phyloP scores from a whole-genome alignment of 2,888 invertebrate genomes.

The Ischnura elegans region DNA sequence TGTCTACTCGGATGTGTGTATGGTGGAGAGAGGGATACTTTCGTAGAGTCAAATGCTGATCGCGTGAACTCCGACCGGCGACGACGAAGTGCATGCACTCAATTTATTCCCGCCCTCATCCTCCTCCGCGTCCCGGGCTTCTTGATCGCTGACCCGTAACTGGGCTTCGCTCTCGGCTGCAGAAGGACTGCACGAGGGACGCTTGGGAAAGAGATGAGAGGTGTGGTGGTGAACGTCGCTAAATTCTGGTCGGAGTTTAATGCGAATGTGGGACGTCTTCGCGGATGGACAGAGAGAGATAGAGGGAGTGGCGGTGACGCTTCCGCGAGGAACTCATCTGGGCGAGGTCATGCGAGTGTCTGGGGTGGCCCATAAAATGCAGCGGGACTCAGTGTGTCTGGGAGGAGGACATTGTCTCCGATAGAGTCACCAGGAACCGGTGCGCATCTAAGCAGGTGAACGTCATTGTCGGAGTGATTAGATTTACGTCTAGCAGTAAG shows the following conservation, averaged over 20 bases:
- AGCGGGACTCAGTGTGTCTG: neutral
- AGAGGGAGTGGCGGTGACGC: neutral
- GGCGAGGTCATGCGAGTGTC: neutral
- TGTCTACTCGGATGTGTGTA: neutral
- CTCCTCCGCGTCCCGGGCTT: neutral
- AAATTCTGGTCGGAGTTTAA: neutral
- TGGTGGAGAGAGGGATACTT: neutral
- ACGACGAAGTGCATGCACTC: neutral
- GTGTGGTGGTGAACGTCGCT: neutral
- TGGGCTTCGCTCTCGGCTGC: neutral
- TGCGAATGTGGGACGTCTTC: neutral
- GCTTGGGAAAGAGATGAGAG: neutral
- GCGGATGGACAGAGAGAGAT: neutral
- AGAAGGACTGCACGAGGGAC: neutral
- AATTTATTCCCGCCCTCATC: neutral
- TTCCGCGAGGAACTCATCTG: neutral
- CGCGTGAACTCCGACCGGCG: neutral
- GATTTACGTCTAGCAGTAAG: too few relatives aligned
- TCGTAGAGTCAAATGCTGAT: neutral
- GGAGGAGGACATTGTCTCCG: neutral
- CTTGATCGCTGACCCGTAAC: constrained; percentile 31
- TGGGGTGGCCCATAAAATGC: neutral
- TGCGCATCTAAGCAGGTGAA: neutral
- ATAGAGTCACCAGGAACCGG: neutral
- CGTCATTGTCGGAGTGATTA: neutral